phyloP scores from a whole-genome alignment of 2,888 invertebrate species.

The Nephrotoma flavescens region DNA sequence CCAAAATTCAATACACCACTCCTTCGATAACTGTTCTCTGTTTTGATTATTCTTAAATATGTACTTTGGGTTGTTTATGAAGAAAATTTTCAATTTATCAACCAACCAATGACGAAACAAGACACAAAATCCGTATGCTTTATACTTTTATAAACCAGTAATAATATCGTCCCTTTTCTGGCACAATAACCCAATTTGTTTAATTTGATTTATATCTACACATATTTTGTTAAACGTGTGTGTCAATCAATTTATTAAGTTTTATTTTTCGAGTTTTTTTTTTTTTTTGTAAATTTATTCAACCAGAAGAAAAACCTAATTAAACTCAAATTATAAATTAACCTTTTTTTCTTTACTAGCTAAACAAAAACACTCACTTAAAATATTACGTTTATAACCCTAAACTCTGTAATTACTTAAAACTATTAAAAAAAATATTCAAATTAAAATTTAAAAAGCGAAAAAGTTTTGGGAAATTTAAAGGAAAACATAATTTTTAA shows the following conservation, averaged over 20 bases:
- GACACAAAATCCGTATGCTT: background rate
- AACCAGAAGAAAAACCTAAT: background rate
- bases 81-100: too few species aligned
- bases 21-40: too few species aligned
- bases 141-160: background rate
- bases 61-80: too few species aligned
- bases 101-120: too few species aligned
- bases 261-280: background rate
- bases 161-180: background rate
- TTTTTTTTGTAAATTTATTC: background rate
- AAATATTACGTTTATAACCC: too few species aligned
- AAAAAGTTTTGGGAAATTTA: background rate
- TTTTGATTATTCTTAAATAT: too few species aligned
- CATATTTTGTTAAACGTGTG: background rate
- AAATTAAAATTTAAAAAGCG: background rate
- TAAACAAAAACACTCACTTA: background rate
- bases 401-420: too few species aligned
- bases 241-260: background rate
- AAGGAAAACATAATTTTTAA: background rate
- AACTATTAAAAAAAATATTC: background rate
- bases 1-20: too few species aligned
- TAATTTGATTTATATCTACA: background rate
- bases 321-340: background rate
- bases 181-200: background rate
- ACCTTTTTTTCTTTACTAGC: background rate